These are phyloP conservation scores for Meloidogyne hapla DNA, from an alignment of 1,140 invertebrate species.

Conservation along the genomic window DNA sequence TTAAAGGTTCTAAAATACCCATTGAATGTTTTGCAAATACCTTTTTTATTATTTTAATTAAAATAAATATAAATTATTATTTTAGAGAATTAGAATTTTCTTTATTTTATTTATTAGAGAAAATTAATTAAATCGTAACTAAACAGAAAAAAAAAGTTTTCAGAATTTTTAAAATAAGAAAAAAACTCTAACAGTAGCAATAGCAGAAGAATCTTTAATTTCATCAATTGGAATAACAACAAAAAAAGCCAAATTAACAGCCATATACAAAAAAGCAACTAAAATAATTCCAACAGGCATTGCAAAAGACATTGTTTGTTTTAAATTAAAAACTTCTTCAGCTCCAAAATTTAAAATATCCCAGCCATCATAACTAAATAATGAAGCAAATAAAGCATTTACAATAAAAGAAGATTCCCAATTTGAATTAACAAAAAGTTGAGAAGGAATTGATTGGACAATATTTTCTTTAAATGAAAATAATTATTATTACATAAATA, in stretches of 20 bases:
- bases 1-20: slow-evolving; percentile 50
- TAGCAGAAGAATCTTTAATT: slow-evolving; percentile 42
- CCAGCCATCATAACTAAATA: slow-evolving; percentile 52
- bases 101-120: no score
- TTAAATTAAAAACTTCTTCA: slow-evolving; percentile 54
- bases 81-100: no score
- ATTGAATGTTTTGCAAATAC: slow-evolving; percentile 54
- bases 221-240: slow-evolving; percentile 42
- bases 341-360: slow-evolving; percentile 57
- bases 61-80: no score
- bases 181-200: slow-evolving; percentile 43
- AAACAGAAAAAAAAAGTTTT: no score
- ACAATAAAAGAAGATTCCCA: slow-evolving; percentile 28
- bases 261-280: slow-evolving; percentile 49
- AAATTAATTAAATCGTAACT: no score
- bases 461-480: slow-evolving; percentile 48
- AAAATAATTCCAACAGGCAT: slow-evolving; percentile 49
- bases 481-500: no score
- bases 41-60: slow-evolving; percentile 27
- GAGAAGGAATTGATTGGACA: slow-evolving; percentile 34
- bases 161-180: no score
- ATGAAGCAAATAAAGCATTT: slow-evolving; percentile 47
- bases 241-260: slow-evolving; percentile 51
- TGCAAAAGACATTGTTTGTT: slow-evolving; percentile 52
- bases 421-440: slow-evolving; percentile 46